These are phyloP conservation scores for Enteromius trimaculatus DNA, from an alignment of 2,797 vertebrate species.

Conservation along the genomic window DNA sequence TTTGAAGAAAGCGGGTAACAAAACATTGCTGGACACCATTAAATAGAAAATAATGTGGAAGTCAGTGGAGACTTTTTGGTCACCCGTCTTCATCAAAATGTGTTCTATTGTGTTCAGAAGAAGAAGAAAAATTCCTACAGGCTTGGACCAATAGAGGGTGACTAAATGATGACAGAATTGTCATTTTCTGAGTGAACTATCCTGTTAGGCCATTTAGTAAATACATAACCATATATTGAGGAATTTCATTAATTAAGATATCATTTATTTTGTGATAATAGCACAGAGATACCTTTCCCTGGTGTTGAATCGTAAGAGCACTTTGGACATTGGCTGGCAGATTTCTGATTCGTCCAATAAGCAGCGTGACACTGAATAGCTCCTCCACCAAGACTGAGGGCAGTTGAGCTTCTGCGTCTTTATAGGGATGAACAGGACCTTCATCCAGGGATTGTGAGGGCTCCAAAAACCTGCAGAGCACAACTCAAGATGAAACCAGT, in stretches of 20 bases:
- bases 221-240: not conserved
- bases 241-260: not conserved
- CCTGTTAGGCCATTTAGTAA: not conserved
- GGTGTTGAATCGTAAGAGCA: constrained; percentile 86
- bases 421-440: constrained; percentile 78
- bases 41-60: not conserved
- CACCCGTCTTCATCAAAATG: not conserved
- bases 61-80: not conserved
- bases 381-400: constrained; percentile 89
- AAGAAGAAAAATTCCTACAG: not conserved
- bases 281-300: constrained; percentile 83
- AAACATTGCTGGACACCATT: not conserved
- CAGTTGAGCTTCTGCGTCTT: constrained; percentile 82
- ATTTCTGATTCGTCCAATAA: constrained; percentile 85
- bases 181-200: not conserved
- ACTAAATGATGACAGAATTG: not conserved
- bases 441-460: constrained; percentile 64
- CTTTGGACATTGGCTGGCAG: constrained; percentile 81
- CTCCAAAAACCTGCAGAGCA: constrained; percentile 74
- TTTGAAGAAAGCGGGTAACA: not conserved
- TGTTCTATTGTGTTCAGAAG: not conserved
- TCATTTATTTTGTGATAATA: not conserved
- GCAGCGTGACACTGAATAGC: constrained; percentile 84
- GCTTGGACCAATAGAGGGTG: not conserved
- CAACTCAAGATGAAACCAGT: not conserved